These are phyloP conservation scores for Drosophila yakuba DNA, from an alignment of 1,140 invertebrate genomes.

Conservation along the genomic window DNA sequence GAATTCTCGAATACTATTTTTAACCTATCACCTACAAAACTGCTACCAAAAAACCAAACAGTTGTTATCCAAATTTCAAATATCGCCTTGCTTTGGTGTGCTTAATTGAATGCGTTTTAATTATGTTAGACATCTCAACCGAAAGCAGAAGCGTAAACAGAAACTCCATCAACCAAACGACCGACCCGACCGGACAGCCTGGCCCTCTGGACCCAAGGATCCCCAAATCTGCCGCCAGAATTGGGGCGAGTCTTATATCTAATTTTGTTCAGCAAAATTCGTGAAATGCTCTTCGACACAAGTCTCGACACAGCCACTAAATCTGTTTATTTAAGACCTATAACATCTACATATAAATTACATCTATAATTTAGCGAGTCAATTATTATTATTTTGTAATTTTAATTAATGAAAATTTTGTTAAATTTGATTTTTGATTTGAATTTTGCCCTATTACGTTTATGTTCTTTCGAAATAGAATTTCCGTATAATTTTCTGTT, in stretches of 20 bases:
- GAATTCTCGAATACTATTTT: slow-evolving; percentile 9
- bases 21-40: slow-evolving; percentile 14
- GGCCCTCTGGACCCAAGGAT: slow-evolving; percentile 11
- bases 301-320: slow-evolving; percentile 22
- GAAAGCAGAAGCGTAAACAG: slow-evolving; percentile 54
- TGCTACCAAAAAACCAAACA: slow-evolving; percentile 34
- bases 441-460: slow-evolving; percentile 62
- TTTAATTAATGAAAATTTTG: slow-evolving; percentile 47
- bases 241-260: slow-evolving; percentile 61
- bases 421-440: slow-evolving; percentile 57
- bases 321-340: slow-evolving; percentile 48
- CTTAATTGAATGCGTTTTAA: slow-evolving; percentile 82
- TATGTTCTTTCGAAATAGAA: slow-evolving; percentile 74
- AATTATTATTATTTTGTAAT: slow-evolving; percentile 61
- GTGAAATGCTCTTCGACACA: slow-evolving; percentile 49
- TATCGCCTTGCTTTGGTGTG: slow-evolving; percentile 76
- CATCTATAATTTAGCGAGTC: slow-evolving; percentile 47
- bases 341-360: slow-evolving; percentile 24
- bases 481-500: slow-evolving; percentile 76
- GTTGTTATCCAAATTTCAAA: slow-evolving; percentile 24
- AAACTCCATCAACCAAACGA: slow-evolving; percentile 22
- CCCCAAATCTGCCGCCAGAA: slow-evolving; percentile 34
- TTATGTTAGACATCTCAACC: slow-evolving; percentile 79
- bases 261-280: slow-evolving; percentile 73
- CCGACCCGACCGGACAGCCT: slow-evolving; percentile 17